Evolutionary conservation across 2,888 invertebrate species (phyloP), one percentile per base, ranked within the genome.

Genomic region (Thelaira solivaga): DNA sequence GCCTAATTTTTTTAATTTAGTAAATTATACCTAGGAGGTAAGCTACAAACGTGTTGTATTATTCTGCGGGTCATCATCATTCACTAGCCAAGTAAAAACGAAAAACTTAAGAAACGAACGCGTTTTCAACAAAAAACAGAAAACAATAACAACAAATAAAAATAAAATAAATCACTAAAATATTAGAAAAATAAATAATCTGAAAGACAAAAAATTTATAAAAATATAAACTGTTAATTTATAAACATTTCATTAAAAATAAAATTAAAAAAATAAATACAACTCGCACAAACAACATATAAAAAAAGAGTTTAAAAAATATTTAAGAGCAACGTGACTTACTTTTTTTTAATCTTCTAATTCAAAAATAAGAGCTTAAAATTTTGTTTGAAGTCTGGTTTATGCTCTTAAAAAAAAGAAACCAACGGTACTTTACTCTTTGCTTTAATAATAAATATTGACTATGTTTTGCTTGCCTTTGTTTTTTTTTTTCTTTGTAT

Each of bases 371-470:
- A 68, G 68, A 68, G 68, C 3, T 53, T 7, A 8, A 18, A n/a
- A n/a, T 39, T 53, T n/a, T 34, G 22, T 1, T 29, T n/a, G n/a
- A n/a, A n/a, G n/a, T n/a, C 10, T 24, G 5, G 11, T 39, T 11
- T 6, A 20, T 36, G 24, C 68, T 69, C 68, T 69, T 49, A 29
- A 36, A 26, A 36, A 11, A 64, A 34, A 31, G 16, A 53, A 74
- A 45, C 3, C 73, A 77, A 78, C 78, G 78, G 78, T 74, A 78
- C 74, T 78, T 78, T 69, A 8, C 68, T 78, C 78, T 65, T 62
- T 77, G 26, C 11, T 59, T 43, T 20, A 26, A 18, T 13, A 41
- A 34, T 7, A 65, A 47, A 49, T 45, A 0, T 45, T 43, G 1
- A 24, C 47, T 57, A 16, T 26, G n/a, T 20, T 53, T 36, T 20